phyloP scores from a whole-genome alignment of 2,888 invertebrate species.

The Thymelicus sylvestris region DNA sequence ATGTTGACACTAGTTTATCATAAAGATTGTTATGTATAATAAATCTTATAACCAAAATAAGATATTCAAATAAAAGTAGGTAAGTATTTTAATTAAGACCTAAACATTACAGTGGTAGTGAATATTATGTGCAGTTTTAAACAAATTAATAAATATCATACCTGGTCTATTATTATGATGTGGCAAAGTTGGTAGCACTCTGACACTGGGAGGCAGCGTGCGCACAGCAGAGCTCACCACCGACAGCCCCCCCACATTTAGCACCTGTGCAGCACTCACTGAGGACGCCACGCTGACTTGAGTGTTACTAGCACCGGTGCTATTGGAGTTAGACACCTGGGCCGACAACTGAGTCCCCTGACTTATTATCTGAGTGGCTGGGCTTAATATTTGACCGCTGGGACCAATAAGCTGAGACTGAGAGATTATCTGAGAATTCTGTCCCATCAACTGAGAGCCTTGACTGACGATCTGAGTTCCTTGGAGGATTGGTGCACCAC shows the following conservation, averaged over 20 bases:
- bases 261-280: constrained; percentile 63
- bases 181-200: constrained; percentile 72
- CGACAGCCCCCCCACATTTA: constrained; percentile 72
- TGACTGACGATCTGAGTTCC: constrained; percentile 77
- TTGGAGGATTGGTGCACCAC: constrained; percentile 72
- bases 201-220: constrained; percentile 71
- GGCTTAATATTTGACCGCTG: constrained; percentile 68
- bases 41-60: too few relatives aligned
- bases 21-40: background rate
- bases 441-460: constrained; percentile 71
- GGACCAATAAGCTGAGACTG: constrained; percentile 70
- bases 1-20: constrained; percentile 8
- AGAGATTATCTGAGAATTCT: constrained; percentile 70
- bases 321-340: constrained; percentile 63
- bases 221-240: constrained; percentile 75
- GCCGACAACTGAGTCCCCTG: constrained; percentile 75
- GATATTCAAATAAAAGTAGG: too few relatives aligned
- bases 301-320: constrained; percentile 53
- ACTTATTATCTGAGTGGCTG: constrained; percentile 78
- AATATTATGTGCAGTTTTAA: too few relatives aligned
- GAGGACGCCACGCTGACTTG: constrained; percentile 63
- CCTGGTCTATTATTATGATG: constrained; percentile 76
- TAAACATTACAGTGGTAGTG: too few relatives aligned
- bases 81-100: too few relatives aligned
- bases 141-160: constrained; percentile 41